Base-by-base conservation (phyloP, 2,113 vertebrate species). In the Pseudopodoces humilis region DNA sequence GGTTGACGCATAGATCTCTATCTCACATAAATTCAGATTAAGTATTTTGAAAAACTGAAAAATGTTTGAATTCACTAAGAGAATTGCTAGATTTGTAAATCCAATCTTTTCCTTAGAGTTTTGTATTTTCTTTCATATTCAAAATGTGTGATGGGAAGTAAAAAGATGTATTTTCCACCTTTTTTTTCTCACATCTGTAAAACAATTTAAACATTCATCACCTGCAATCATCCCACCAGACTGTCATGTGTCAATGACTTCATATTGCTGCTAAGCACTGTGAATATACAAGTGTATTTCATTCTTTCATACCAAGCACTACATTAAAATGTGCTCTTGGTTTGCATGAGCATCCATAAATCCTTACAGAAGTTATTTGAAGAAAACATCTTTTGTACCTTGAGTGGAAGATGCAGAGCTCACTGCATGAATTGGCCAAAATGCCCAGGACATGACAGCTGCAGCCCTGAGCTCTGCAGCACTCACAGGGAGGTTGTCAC, bases 391-490 rank as follows among this genome's bases (percentile, higher is more conserved):
- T 56, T 70, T 21, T 20, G 5, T 28, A 37, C 13, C 9, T 1
- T 6, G 31, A 41, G 39, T 11, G 16, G 60, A 37, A 49, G 56
- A 28, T 21, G 5, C 8, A 25, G n/a, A 33, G 44, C 30, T 85
- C 13, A 16, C 5, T 1, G 7, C 4, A 9, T 0, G 1, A 30
- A 31, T 5, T 49, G 70, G 31, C 31, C 44, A 5, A 50, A 52
- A 49, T 0, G 3, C 30, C 46, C 30, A 10, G 22, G 20, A 13
- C 16, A 15, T 0, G 5, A 31, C 44, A 75, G 60, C 50, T 30
- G 35, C 31, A 62, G 19, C 62, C 31, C 22, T 2, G 62, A 24
- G 24, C 17, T 22, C 30, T 60, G 68, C 68, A 11, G 5, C 13
- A 41, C 35, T 53, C 22, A 7, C 0, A 1, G 12, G 30, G 18